A percentile compares a stretch with the other conserved stretches of the same genome.
Evolutionary conservation across 1,140 invertebrate species (phyloP).

Genomic region (Maconellicoccus hirsutus): DNA sequence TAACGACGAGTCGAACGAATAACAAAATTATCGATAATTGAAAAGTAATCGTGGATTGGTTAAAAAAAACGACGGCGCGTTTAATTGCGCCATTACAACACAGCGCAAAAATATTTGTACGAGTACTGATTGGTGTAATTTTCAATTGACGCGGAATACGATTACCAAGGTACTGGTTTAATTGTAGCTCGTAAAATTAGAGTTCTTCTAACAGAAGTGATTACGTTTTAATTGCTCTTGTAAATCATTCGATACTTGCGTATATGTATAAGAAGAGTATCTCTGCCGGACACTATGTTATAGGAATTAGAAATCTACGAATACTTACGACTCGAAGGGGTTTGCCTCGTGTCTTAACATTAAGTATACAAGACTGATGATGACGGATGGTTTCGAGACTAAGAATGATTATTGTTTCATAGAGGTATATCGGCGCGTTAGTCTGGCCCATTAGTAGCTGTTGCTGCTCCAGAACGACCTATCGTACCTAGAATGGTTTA

Average conservation of each 20-base stretch:
- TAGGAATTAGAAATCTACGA: neutral
- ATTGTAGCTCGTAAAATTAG: constrained; percentile 3
- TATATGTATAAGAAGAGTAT: neutral
- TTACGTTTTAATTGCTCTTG: constrained; percentile 9
- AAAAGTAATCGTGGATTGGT: too few species aligned
- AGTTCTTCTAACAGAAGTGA: neutral
- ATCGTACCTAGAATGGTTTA: too few species aligned
- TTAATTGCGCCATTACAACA: too few species aligned
- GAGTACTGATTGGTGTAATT: too few species aligned
- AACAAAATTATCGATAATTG: too few species aligned
- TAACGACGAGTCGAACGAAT: too few species aligned
- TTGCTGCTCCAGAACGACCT: neutral
- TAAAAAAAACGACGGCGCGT: too few species aligned
- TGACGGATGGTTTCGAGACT: neutral
- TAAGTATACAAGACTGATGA: constrained; percentile 5
- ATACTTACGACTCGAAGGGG: neutral
- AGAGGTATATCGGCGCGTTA: neutral
- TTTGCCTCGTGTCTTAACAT: neutral
- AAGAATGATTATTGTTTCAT: neutral
- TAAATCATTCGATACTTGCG: neutral
- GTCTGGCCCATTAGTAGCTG: neutral
- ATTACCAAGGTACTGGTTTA: neutral
- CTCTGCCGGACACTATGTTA: too few species aligned
- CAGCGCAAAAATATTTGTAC: too few species aligned
- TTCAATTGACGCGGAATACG: too few species aligned